Evolutionary conservation across 1,140 invertebrate genomes (phyloP).

Genomic region (Psix sp.): DNA sequence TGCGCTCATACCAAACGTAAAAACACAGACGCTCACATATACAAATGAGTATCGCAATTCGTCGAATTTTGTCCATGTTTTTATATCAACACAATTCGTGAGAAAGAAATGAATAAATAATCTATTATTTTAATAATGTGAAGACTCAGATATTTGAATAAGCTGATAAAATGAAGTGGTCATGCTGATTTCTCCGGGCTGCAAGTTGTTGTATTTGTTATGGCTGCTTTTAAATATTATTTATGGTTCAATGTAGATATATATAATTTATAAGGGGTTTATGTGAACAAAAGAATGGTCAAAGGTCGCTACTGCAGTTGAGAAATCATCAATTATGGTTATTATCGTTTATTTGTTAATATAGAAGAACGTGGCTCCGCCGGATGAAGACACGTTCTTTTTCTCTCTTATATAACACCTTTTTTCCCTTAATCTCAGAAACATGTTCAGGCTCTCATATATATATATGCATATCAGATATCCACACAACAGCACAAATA

Average conservation of each 20-base stretch:
- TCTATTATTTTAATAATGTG: too few relatives aligned
- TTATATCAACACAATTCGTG: too few relatives aligned
- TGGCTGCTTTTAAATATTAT: too few relatives aligned
- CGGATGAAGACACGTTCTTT: not conserved
- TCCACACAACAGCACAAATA: slow-evolving; percentile 21
- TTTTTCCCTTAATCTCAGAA: slow-evolving; percentile 14
- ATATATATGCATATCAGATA: slow-evolving; percentile 12
- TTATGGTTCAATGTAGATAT: too few relatives aligned
- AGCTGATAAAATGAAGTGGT: too few relatives aligned
- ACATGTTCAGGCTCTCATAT: slow-evolving; percentile 23
- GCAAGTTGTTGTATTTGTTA: too few relatives aligned
- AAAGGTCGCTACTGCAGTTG: slow-evolving; percentile 25
- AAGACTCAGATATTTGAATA: too few relatives aligned
- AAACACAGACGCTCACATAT: slow-evolving; percentile 18
- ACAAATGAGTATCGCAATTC: slow-evolving; percentile 12
- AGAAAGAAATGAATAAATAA: too few relatives aligned
- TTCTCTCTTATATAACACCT: slow-evolving; percentile 7
- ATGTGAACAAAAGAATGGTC: slow-evolving; percentile 40
- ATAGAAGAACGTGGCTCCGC: not conserved
- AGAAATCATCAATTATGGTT: slow-evolving; percentile 12
- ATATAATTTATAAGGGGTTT: too few relatives aligned
- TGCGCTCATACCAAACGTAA: slow-evolving; percentile 28
- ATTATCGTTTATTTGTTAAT: slow-evolving; percentile 22
- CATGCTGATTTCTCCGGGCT: too few relatives aligned
- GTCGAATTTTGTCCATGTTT: slow-evolving; percentile 3